These are phyloP conservation scores for Atherinosoma microstoma DNA, from an alignment of 2,797 vertebrate genomes.

Conservation along the genomic window DNA sequence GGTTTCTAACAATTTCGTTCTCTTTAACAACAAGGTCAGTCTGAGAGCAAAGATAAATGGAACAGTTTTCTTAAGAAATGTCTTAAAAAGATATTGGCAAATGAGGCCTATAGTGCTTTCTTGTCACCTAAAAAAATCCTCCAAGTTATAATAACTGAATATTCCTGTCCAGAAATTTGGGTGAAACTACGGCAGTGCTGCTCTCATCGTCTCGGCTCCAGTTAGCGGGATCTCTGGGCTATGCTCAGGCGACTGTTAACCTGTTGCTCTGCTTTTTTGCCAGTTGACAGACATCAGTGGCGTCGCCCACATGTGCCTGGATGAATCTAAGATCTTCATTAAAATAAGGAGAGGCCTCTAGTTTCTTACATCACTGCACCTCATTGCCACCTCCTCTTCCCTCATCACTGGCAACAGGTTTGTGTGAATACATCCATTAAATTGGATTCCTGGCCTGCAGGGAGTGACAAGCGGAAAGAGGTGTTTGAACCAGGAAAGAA, in stretches of 20 bases:
- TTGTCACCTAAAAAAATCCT: too few relatives aligned
- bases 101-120: too few relatives aligned
- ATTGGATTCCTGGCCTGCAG: conserved; percentile 81
- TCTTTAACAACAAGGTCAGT: too few relatives aligned
- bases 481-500: conserved; percentile 67
- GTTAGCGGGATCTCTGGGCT: conserved; percentile 60
- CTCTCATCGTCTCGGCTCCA: conserved; percentile 33
- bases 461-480: conserved; percentile 71
- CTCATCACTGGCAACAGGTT: conserved; percentile 72
- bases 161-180: too few relatives aligned
- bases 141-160: too few relatives aligned
- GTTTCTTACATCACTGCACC: conserved; percentile 66
- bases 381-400: conserved; percentile 22
- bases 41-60: too few relatives aligned
- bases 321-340: conserved; percentile 75
- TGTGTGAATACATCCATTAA: conserved; percentile 83
- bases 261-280: conserved; percentile 51
- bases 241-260: conserved; percentile 45
- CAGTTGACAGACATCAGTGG: conserved; percentile 35
- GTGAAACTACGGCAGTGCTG: too few relatives aligned
- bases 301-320: conserved; percentile 56
- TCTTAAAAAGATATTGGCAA: too few relatives aligned
- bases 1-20: too few relatives aligned
- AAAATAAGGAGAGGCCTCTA: conserved; percentile 67
- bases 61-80: too few relatives aligned